Percentiles rank a stretch among this genome's conserved stretches.
Evolutionary conservation across 2,888 invertebrate species (phyloP).

Genomic region (Temnothorax rugatulus): DNA sequence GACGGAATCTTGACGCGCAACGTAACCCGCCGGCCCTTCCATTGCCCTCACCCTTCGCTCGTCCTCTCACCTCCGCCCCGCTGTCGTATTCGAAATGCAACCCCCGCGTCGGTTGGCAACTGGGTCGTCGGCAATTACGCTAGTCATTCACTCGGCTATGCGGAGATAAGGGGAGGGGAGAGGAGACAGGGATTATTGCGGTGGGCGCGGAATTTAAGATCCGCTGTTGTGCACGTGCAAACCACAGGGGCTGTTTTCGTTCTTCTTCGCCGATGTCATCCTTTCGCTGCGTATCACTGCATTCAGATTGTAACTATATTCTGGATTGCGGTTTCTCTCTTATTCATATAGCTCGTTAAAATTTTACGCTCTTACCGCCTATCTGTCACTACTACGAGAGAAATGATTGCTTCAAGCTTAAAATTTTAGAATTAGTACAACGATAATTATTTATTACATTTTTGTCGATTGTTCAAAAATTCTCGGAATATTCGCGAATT

Average conservation of each 20-base stretch:
- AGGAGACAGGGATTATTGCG: constrained; percentile 58
- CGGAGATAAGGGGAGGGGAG: constrained; percentile 61
- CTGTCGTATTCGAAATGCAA: constrained; percentile 67
- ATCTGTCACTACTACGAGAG: neutral
- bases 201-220: constrained; percentile 77
- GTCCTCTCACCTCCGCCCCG: neutral
- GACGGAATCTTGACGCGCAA: constrained; percentile 45
- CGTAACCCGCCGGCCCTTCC: constrained; percentile 17
- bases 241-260: constrained; percentile 21
- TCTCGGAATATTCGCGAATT: neutral
- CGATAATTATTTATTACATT: neutral
- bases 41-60: neutral
- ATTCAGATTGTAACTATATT: constrained; percentile 59
- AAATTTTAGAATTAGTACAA: too few species aligned
- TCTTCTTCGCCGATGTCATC: neutral
- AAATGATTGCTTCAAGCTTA: neutral
- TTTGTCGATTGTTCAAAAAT: neutral
- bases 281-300: constrained; percentile 54
- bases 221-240: constrained; percentile 62
- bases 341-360: neutral
- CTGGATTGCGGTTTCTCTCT: constrained; percentile 67
- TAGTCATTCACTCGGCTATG: constrained; percentile 80
- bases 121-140: constrained; percentile 80
- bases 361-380: neutral
- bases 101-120: constrained; percentile 68